phyloP scores from a whole-genome alignment of 2,113 vertebrate genomes.

The Chamaetylas fuelleborni region DNA sequence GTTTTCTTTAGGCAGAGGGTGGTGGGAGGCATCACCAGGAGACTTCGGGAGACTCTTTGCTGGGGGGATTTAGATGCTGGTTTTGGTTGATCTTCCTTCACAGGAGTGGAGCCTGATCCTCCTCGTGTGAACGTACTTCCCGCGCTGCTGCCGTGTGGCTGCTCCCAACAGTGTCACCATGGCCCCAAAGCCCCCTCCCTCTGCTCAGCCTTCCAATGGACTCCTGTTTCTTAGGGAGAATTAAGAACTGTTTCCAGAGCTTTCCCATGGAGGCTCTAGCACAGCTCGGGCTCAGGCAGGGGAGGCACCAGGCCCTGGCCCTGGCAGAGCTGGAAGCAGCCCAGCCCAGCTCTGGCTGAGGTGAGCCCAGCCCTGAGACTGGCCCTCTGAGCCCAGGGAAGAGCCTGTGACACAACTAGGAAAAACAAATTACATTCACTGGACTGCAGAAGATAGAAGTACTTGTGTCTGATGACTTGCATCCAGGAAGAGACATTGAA shows the following conservation, averaged over 20 bases:
- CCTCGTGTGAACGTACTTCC: neutral
- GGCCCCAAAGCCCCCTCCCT: neutral
- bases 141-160: neutral
- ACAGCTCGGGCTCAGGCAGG: neutral
- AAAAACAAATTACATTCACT: neutral
- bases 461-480: neutral
- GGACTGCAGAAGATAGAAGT: neutral
- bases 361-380: neutral
- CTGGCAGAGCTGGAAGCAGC: neutral
- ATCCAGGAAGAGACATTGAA: neutral
- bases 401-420: neutral
- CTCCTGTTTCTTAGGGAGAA: neutral
- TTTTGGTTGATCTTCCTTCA: neutral
- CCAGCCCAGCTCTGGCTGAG: neutral
- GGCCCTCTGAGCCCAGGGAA: neutral
- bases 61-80: neutral
- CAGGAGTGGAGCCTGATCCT: neutral
- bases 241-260: neutral
- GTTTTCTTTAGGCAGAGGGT: neutral
- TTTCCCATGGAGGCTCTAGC: neutral
- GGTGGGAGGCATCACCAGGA: neutral
- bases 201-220: neutral
- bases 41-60: neutral
- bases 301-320: neutral
- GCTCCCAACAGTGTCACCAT: accelerated